Conservation (phyloP, 2,113 vertebrate genomes). For the Orycteropus afer region DNA sequence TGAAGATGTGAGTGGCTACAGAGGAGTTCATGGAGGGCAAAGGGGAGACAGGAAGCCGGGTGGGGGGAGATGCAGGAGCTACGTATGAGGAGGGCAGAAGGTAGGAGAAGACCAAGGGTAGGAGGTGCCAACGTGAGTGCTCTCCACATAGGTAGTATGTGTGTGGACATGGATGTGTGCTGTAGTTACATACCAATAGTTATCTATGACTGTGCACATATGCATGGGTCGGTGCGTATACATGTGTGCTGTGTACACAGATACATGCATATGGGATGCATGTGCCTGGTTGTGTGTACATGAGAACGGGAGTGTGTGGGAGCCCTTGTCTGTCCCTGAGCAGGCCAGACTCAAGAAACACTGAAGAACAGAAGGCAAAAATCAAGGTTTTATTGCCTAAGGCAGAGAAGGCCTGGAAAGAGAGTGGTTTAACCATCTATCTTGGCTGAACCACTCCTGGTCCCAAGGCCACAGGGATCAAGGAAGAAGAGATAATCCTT, state of each 20-base stretch:
- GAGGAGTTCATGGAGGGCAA: neutral
- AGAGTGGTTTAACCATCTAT: neutral
- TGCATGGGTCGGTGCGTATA: neutral
- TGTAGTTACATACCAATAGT: neutral
- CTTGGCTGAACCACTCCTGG: neutral
- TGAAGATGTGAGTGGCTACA: neutral
- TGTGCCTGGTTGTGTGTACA: neutral
- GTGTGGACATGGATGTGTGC: neutral
- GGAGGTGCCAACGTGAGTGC: neutral
- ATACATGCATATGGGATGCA: neutral
- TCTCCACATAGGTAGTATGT: neutral
- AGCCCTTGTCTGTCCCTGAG: neutral
- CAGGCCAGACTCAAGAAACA: slow-evolving; percentile 9
- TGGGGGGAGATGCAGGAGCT: neutral
- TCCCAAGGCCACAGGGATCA: neutral
- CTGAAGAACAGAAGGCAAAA: slow-evolving; percentile 27
- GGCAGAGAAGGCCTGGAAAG: neutral
- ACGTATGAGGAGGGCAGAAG: neutral
- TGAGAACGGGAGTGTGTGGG: neutral
- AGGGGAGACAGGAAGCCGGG: neutral
- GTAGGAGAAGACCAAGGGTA: neutral
- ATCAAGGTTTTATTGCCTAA: neutral
- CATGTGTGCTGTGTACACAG: neutral
- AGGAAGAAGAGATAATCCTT: neutral
- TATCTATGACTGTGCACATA: neutral